phyloP scores from a whole-genome alignment of 1,140 invertebrate genomes.

The Zaprionus lachaisei region DNA sequence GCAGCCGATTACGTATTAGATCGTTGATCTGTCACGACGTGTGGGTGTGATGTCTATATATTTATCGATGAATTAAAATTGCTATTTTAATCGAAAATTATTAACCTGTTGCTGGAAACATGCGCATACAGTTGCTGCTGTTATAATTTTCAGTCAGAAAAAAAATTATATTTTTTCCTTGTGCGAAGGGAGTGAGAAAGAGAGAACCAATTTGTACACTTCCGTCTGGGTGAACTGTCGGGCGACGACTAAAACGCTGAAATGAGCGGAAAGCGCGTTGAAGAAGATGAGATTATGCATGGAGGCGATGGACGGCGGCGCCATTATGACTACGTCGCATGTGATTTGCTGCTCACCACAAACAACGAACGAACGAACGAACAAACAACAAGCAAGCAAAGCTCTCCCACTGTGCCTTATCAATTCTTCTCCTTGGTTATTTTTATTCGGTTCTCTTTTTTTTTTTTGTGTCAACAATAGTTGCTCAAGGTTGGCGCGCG shows the following conservation, averaged over 20 bases:
- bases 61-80: slow-evolving; percentile 1
- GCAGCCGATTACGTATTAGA: slow-evolving; percentile 54
- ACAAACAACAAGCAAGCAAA: slow-evolving; percentile 6
- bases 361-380: slow-evolving; percentile 51
- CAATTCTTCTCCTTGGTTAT: slow-evolving; percentile 21
- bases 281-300: slow-evolving; percentile 38
- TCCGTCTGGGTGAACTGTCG: slow-evolving; percentile 44
- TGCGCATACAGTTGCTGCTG: slow-evolving; percentile 25
- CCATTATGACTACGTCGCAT: slow-evolving; percentile 44
- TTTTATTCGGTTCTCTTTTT: not conserved
- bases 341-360: slow-evolving; percentile 54
- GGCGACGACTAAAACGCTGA: slow-evolving; percentile 43
- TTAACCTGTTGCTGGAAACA: slow-evolving; percentile 29
- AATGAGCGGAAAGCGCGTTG: slow-evolving; percentile 35
- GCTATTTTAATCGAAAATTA: not conserved
- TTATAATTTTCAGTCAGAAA: slow-evolving; percentile 37
- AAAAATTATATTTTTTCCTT: slow-evolving; percentile 15
- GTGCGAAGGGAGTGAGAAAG: slow-evolving; percentile 11
- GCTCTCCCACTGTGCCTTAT: slow-evolving; percentile 41
- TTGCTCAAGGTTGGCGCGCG: slow-evolving; percentile 41
- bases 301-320: slow-evolving; percentile 13
- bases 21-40: slow-evolving; percentile 8
- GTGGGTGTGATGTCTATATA: not conserved
- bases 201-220: slow-evolving; percentile 14
- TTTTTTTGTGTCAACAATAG: slow-evolving; percentile 34